These are phyloP conservation scores for Thymelicus lineola DNA, from an alignment of 2,888 invertebrate genomes.

Conservation along the genomic window DNA sequence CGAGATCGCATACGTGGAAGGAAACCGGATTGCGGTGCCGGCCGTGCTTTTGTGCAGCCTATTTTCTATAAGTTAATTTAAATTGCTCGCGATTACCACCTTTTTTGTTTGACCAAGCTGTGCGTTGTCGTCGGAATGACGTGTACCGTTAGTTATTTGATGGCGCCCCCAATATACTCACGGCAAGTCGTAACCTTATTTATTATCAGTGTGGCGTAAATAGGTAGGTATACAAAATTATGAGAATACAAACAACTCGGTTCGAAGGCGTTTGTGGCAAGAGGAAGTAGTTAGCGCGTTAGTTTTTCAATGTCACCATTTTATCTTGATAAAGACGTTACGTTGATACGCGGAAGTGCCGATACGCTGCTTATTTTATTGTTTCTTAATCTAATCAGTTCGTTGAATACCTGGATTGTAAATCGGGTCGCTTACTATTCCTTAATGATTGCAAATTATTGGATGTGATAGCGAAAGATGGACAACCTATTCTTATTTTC, in stretches of 20 bases:
- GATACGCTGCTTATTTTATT: constrained; percentile 64
- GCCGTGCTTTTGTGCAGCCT: constrained; percentile 58
- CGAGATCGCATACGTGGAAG: constrained; percentile 74
- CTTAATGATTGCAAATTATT: not conserved
- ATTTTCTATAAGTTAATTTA: constrained; percentile 50
- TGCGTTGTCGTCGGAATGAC: constrained; percentile 61
- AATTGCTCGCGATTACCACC: constrained; percentile 56
- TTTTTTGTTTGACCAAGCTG: constrained; percentile 51
- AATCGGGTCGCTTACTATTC: constrained; percentile 18
- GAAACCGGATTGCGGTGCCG: constrained; percentile 70
- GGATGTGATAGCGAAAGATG: not conserved
- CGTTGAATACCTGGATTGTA: constrained; percentile 65
- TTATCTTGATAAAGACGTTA: constrained; percentile 72
- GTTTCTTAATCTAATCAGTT: constrained; percentile 68
- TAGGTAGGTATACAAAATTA: constrained; percentile 4
- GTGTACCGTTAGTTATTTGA: constrained; percentile 65
- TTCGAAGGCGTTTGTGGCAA: constrained; percentile 41
- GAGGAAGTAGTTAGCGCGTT: constrained; percentile 65
- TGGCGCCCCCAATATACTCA: constrained; percentile 32
- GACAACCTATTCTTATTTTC: not conserved
- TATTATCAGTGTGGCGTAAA: constrained; percentile 37
- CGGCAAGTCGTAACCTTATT: constrained; percentile 45
- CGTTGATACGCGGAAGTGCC: constrained; percentile 71
- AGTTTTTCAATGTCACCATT: constrained; percentile 71
- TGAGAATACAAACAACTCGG: not conserved